Conservation (phyloP, 2,888 invertebrate genomes). For the Acronicta alni region DNA sequence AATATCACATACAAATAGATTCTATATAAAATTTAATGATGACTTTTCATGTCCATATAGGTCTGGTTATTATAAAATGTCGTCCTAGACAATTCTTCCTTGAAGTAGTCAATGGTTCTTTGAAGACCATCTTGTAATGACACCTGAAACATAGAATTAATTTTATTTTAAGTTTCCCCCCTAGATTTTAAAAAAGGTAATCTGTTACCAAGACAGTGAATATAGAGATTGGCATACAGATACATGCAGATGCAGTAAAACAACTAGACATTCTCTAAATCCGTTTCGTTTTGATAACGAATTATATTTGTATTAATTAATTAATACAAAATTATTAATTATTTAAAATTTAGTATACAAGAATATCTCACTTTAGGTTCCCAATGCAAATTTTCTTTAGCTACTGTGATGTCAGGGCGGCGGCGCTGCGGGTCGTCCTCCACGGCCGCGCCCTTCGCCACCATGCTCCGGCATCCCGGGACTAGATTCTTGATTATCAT, state of each 20-base stretch:
- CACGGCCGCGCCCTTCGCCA: slow-evolving; percentile 95
- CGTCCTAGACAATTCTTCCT: slow-evolving; percentile 93
- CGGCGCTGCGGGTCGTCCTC: slow-evolving; percentile 99
- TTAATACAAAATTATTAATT: no score
- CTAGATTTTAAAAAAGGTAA: no score
- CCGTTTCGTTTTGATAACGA: no score
- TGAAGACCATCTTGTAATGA: slow-evolving; percentile 95
- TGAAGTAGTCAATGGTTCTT: slow-evolving; percentile 98
- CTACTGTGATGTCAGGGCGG: slow-evolving; percentile 97
- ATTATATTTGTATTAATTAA: no score
- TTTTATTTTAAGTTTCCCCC: no score
- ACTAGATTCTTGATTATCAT: slow-evolving; percentile 94
- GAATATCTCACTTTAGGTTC: slow-evolving; percentile 92
- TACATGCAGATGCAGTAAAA: not conserved
- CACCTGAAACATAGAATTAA: slow-evolving; percentile 84
- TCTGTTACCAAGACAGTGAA: no score
- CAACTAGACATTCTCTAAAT: no score
- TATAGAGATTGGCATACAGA: no score
- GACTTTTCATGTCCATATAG: slow-evolving; percentile 80
- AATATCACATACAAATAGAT: slow-evolving; percentile 78
- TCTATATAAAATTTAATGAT: slow-evolving; percentile 63
- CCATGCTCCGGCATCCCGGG: slow-evolving; percentile 94
- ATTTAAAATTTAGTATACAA: not conserved
- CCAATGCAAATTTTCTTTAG: slow-evolving; percentile 96
- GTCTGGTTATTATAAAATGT: slow-evolving; percentile 85